Conservation (phyloP, 1,140 invertebrate species). For the Drosophila lini region DNA sequence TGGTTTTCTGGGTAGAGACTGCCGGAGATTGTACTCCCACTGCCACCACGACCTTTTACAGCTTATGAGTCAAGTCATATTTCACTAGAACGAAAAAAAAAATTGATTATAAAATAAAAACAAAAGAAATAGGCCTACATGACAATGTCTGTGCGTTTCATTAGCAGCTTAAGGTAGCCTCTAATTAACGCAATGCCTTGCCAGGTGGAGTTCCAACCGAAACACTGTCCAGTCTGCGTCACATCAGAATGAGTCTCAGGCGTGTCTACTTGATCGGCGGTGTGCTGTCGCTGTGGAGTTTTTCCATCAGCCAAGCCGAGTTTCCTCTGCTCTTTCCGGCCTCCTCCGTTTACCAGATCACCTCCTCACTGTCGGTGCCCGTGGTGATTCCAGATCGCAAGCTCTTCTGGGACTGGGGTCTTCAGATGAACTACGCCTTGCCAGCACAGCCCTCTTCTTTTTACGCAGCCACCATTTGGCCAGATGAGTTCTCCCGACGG, state of each 20-base stretch:
- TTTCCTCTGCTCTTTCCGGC: constrained; percentile 56
- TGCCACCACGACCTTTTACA: constrained; percentile 59
- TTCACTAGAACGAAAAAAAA: constrained; percentile 29
- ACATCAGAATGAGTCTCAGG: constrained; percentile 50
- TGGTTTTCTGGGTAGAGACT: constrained; percentile 66
- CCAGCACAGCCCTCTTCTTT: constrained; percentile 54
- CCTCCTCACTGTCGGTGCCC: constrained; percentile 62
- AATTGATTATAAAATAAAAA: not conserved
- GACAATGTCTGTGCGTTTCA: constrained; percentile 49
- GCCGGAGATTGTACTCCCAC: constrained; percentile 57
- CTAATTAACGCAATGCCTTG: constrained; percentile 51
- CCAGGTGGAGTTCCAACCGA: constrained; percentile 1
- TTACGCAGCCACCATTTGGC: constrained; percentile 68
- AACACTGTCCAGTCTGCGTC: not conserved
- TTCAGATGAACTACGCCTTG: constrained; percentile 72
- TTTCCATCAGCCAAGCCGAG: constrained; percentile 2
- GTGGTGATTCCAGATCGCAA: constrained; percentile 55
- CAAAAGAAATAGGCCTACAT: not conserved
- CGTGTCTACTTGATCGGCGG: constrained; percentile 30
- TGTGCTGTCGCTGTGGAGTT: constrained; percentile 23
- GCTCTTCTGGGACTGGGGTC: constrained; percentile 72
- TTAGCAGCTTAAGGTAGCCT: constrained; percentile 53
- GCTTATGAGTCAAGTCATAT: constrained; percentile 56
- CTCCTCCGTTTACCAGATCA: constrained; percentile 64
- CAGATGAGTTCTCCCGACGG: constrained; percentile 51